Conservation (phyloP, 2,113 vertebrate species). For the Periophthalmodon schlosseri region DNA sequence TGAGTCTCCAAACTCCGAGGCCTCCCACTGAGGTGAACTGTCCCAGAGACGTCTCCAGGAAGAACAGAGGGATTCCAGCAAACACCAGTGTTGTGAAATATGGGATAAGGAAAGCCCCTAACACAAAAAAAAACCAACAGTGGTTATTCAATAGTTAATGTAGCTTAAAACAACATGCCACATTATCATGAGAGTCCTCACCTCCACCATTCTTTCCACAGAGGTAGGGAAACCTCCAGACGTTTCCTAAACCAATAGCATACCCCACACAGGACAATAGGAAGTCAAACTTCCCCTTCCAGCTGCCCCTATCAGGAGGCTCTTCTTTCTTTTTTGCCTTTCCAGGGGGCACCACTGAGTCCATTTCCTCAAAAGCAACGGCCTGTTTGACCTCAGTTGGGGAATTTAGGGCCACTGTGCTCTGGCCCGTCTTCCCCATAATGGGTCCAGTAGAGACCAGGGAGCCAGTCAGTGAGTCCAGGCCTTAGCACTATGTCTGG, state of each 20-base stretch:
- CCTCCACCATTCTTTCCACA: conserved; percentile 93
- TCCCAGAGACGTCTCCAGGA: conserved; percentile 87
- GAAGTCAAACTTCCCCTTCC: conserved; percentile 93
- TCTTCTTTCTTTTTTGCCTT: conserved; percentile 60
- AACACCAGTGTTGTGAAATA: conserved; percentile 90
- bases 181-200: conserved; percentile 48
- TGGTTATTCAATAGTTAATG: not conserved
- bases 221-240: conserved; percentile 92
- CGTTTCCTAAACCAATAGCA: conserved; percentile 88
- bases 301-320: conserved; percentile 83
- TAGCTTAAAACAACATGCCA: not conserved
- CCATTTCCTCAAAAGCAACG: conserved; percentile 74
- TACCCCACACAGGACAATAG: conserved; percentile 89
- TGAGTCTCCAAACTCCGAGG: conserved; percentile 87
- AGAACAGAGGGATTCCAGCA: conserved; percentile 89
- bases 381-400: conserved; percentile 80
- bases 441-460: conserved; percentile 28
- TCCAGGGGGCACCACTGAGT: conserved; percentile 19
- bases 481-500: not conserved
- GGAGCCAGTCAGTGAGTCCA: conserved; percentile 17
- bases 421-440: conserved; percentile 85
- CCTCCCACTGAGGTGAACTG: conserved; percentile 88
- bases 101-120: conserved; percentile 90
- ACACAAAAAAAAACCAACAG: not conserved
- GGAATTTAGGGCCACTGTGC: conserved; percentile 81